phyloP scores from a whole-genome alignment of 2,797 vertebrate species.

The Fringilla coelebs region DNA sequence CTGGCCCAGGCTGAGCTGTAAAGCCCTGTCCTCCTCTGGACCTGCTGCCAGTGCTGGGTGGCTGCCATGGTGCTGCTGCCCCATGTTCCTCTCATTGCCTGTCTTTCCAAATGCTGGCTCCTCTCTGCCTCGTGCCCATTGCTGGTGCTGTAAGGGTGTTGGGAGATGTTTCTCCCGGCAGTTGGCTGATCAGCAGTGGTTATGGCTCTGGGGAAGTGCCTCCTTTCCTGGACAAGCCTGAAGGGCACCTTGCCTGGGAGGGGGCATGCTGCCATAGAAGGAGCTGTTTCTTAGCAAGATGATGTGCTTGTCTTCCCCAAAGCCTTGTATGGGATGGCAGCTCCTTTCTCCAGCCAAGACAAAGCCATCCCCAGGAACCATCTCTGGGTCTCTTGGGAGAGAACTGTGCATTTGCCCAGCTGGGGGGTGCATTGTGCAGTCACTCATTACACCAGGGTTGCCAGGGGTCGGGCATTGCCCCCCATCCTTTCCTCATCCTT shows the following conservation, averaged over 20 bases:
- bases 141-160: fast-evolving
- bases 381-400: background rate
- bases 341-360: background rate
- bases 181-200: background rate
- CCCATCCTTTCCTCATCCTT: background rate
- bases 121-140: fast-evolving
- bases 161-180: background rate
- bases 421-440: fast-evolving
- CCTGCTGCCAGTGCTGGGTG: background rate
- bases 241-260: background rate
- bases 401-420: background rate
- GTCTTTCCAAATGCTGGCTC: background rate
- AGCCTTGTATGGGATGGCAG: background rate
- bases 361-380: background rate
- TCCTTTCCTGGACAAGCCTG: background rate
- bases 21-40: background rate
- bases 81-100: background rate
- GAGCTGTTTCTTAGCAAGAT: fast-evolving
- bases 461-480: fast-evolving
- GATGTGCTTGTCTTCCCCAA: background rate
- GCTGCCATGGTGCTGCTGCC: background rate
- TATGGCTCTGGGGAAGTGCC: background rate
- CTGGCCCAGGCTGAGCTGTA: background rate
- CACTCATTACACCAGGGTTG: fast-evolving
- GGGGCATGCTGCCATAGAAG: fast-evolving